Evolutionary conservation across 2,113 vertebrate species (phyloP).

Genomic region (Camelus bactrianus): DNA sequence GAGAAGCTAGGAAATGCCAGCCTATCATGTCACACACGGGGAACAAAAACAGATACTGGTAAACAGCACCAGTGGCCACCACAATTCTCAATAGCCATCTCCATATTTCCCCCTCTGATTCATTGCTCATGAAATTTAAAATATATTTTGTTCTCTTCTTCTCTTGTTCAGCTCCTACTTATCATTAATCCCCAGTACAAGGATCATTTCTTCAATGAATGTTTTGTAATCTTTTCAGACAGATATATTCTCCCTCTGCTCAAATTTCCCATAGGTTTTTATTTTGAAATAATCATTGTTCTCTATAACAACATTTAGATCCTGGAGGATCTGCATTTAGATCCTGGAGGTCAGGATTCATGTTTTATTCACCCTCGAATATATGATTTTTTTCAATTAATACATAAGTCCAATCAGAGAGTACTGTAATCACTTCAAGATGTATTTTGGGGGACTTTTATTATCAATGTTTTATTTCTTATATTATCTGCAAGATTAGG

Average conservation of each 20-base stretch:
- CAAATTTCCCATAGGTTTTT: not conserved
- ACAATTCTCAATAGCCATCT: not conserved
- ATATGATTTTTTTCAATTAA: not conserved
- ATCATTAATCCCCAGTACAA: not conserved
- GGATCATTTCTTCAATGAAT: not conserved
- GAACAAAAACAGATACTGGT: not conserved
- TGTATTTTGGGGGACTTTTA: not conserved
- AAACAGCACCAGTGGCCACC: not conserved
- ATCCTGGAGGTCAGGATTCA: not conserved
- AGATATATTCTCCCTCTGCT: not conserved
- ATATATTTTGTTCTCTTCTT: not conserved
- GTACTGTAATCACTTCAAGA: not conserved
- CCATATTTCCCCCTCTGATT: not conserved
- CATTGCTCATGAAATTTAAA: not conserved
- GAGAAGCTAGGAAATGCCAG: not conserved
- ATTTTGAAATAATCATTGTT: slow-evolving; percentile 20
- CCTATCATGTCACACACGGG: not conserved
- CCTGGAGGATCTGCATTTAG: slow-evolving; percentile 15
- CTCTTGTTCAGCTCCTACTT: not conserved
- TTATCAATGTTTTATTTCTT: slow-evolving; percentile 62
- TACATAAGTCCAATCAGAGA: not conserved
- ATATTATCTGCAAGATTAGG: slow-evolving; percentile 22
- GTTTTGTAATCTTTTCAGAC: not conserved
- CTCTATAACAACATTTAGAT: slow-evolving; percentile 27
- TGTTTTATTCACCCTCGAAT: not conserved